Evolutionary conservation across 2,888 invertebrate genomes (phyloP).

Genomic region (Parasteatoda lunata): DNA sequence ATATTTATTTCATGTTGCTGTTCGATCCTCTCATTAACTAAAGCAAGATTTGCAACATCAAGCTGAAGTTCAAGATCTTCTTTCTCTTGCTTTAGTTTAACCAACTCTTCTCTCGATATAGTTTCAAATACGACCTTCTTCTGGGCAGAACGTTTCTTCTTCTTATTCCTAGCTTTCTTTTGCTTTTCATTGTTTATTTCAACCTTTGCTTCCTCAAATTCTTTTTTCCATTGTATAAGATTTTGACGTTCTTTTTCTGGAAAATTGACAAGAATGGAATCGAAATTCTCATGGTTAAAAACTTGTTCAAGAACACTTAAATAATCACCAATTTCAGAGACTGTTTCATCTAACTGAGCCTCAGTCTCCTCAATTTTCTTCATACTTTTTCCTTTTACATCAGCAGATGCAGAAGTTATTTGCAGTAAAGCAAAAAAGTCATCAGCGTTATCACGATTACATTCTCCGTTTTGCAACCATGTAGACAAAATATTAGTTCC

Average conservation of each 20-base stretch:
- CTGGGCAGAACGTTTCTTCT: background rate
- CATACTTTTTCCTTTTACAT: background rate
- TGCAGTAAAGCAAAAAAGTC: background rate
- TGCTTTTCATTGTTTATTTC: background rate
- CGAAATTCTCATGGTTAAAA: conserved; percentile 1
- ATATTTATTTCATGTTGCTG: background rate
- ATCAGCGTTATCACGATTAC: background rate
- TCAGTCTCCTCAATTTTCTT: background rate
- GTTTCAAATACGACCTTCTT: background rate
- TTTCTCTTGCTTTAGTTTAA: background rate
- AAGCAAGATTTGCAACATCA: background rate
- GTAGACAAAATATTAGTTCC: background rate
- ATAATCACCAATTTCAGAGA: background rate
- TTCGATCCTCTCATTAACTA: background rate
- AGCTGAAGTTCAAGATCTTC: background rate
- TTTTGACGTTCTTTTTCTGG: background rate
- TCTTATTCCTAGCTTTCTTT: background rate
- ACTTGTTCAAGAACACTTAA: background rate
- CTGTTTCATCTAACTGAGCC: background rate
- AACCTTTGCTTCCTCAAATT: background rate
- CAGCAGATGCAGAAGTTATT: background rate
- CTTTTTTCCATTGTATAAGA: background rate
- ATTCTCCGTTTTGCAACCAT: background rate
- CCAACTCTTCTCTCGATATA: background rate
- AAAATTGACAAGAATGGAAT: background rate